Conservation (phyloP, 2,113 vertebrate genomes). For the Hemiscyllium ocellatum region DNA sequence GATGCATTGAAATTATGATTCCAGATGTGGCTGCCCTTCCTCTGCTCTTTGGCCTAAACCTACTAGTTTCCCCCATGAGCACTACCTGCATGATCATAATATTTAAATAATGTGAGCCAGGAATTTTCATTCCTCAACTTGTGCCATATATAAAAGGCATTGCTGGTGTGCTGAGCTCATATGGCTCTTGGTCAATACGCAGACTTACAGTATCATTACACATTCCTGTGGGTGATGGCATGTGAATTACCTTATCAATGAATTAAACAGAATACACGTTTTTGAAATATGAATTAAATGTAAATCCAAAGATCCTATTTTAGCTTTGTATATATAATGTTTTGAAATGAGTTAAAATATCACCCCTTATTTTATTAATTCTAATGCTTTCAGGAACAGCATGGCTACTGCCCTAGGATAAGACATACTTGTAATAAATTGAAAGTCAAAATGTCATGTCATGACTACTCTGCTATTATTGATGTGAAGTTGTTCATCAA, state of each 20-base stretch:
- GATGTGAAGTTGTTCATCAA: not conserved
- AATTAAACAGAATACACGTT: not conserved
- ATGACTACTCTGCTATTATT: not conserved
- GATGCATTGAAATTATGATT: not conserved
- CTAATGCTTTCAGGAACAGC: not conserved
- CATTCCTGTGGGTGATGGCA: not conserved
- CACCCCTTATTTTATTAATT: not conserved
- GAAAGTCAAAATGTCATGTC: not conserved
- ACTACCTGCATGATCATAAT: not conserved
- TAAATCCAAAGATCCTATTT: not conserved
- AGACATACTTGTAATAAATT: not conserved
- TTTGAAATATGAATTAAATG: not conserved
- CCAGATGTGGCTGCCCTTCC: not conserved
- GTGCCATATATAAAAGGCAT: not conserved
- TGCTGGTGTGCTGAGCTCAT: not conserved
- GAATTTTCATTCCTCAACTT: not conserved
- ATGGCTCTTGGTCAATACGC: not conserved
- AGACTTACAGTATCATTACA: not conserved
- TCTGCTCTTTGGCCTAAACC: not conserved
- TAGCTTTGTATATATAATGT: not conserved
- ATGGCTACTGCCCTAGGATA: not conserved
- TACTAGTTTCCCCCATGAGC: not conserved
- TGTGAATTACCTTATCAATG: not conserved
- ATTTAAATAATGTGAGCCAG: not conserved
- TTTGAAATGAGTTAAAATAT: not conserved